These are phyloP conservation scores for Rhyacophila brunnea DNA, from an alignment of 1,140 invertebrate species.

Conservation along the genomic window DNA sequence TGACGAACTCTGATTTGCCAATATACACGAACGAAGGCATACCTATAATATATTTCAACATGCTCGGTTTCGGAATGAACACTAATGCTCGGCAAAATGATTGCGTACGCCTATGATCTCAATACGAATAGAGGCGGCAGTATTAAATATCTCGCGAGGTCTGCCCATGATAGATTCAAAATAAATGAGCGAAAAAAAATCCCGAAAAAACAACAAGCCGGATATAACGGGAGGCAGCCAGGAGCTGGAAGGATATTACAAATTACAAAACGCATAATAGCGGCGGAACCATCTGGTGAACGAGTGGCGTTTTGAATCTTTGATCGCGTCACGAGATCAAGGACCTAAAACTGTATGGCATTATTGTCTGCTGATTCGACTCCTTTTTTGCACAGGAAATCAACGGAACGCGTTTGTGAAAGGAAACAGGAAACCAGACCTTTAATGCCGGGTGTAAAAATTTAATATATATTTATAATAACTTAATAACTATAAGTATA, in stretches of 20 bases:
- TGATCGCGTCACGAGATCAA: constrained; percentile 29
- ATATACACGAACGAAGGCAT: no score
- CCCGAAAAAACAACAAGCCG: constrained; percentile 20
- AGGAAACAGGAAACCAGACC: constrained; percentile 28
- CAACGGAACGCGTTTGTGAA: constrained; percentile 16
- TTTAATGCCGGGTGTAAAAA: background rate
- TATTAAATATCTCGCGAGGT: no score
- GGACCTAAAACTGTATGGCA: constrained; percentile 19
- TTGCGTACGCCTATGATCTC: no score
- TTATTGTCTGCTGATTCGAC: constrained; percentile 15
- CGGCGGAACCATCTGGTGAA: constrained; percentile 34
- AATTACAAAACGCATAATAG: constrained; percentile 27
- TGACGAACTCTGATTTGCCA: no score
- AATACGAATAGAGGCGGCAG: no score
- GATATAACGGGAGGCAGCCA: constrained; percentile 27
- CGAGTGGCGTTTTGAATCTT: constrained; percentile 20
- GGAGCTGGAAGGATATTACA: constrained; percentile 17
- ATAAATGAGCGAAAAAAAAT: constrained; percentile 1
- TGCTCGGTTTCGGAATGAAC: no score
- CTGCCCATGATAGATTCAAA: no score
- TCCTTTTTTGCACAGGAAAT: constrained; percentile 34
- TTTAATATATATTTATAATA: no score
- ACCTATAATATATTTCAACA: no score
- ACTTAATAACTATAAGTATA: no score
- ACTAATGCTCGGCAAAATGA: no score